Evolutionary conservation across 2,888 invertebrate genomes (phyloP), one percentile per base, ranked within the genome.

Genomic region (Pimpla rufipes): DNA sequence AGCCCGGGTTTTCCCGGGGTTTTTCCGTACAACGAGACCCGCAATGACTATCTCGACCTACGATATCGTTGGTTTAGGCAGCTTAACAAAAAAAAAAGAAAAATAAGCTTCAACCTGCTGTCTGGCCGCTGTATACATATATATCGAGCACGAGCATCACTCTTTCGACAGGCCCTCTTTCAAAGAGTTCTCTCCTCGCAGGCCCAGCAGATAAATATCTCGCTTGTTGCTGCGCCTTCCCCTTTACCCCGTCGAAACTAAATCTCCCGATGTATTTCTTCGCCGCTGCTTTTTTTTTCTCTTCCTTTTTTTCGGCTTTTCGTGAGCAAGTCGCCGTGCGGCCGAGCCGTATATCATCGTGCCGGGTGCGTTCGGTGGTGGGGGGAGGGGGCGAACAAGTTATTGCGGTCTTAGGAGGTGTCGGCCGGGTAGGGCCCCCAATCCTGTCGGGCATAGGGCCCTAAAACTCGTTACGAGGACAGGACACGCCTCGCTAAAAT

Each of bases 391-490:
- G 79, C 62, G 75, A 83, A 83, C 83, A 86, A 90, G 86, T 90
- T 90, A 90, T 90, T 84, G 83, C 87, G 76, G 86, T 86, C 87
- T 90, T 90, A 89, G 88, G 35, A 16, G 45, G 57, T 11, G 66
- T 66, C n/a, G 35, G 29, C 13, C 18, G 59, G 29, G 23, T 29
- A 55, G 55, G 42, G 35, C 64, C 75, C 52, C 45, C 35, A 21
- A 47, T 64, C 74, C 50, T 62, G 29, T 74, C 57, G 64, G 76
- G 70, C 76, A 57, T 59, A 70, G 86, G 88, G 85, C 87, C 88
- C 86, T 64, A 88, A 90, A 90, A 89, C 89, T 91, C 88, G 90
- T 90, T 90, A 89, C 87, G 47, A 68, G 75, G 77, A 68, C 70
- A 70, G 47, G 68, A 70, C 35, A 45, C 47, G 77, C 16, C 77